Base-by-base conservation (phyloP, 2,113 vertebrate species). In the Ornithorhynchus anatinus region DNA sequence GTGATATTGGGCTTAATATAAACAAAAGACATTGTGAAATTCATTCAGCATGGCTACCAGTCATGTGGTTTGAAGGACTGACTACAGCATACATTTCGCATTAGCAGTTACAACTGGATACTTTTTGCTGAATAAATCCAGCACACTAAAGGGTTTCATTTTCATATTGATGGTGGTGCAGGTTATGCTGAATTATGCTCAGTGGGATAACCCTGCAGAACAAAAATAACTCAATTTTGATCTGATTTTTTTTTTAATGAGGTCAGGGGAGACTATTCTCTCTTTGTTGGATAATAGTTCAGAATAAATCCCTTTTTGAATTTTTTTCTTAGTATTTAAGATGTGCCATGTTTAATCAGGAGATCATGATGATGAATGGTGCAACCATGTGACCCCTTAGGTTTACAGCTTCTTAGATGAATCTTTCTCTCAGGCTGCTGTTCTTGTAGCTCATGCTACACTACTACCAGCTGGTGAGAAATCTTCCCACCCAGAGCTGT, bases 381-480 rank as follows among this genome's bases (percentile, higher is more conserved):
- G 50, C 56, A 70, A 9, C 25, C 69, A 1, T 11, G 8, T 59
- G 44, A 42, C 27, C 17, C 43, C 40, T 1, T 12, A 66, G 38
- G 57, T 77, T 57, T 80, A 64, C 32, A 35, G 45, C 54, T 39
- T 54, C 44, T 38, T 61, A 73, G 54, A 75, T 7, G 25, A 75
- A 42, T 22, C 66, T 63, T 66, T 66, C 59, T 42, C 33, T 38
- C 10, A 14, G 22, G 70, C 61, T 5, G 8, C 25, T 29, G n/a
- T 16, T 2, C 20, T 13, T 32, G 47, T 4, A 5, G 38, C 2
- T 8, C 12, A 2, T 66, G 79, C 67, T 61, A 57, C 54, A 72
- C 54, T 56, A 20, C 76, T 47, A 50, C 65, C 72, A 82, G 72
- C 77, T 80, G 57, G 39, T 36, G 19, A 47, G 48, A 57, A 80